Conservation (phyloP, 1,140 invertebrate species). For the Trypoxylus dichotomus region DNA sequence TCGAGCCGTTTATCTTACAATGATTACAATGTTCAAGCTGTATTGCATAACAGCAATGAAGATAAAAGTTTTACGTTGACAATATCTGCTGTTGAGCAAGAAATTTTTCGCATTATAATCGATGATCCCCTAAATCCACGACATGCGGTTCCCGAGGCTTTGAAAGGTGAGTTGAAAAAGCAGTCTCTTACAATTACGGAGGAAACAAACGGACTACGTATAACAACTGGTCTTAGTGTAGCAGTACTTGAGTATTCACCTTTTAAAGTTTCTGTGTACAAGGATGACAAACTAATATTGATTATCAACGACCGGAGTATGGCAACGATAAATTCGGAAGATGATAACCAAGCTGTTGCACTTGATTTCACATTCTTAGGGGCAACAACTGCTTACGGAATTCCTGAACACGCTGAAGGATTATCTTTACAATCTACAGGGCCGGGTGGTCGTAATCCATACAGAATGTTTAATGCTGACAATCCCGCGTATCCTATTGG, state of each 20-base stretch:
- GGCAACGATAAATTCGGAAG: background rate
- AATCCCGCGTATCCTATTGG: background rate
- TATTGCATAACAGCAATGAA: background rate
- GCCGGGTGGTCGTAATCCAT: background rate
- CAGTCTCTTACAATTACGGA: background rate
- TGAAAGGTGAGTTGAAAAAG: background rate
- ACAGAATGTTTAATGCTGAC: slow-evolving; percentile 18
- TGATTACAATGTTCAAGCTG: background rate
- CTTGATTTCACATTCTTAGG: slow-evolving; percentile 19
- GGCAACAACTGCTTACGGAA: slow-evolving; percentile 14
- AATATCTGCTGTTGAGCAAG: background rate
- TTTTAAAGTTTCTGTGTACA: background rate
- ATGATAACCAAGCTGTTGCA: background rate
- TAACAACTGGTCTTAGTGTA: background rate
- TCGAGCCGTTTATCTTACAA: background rate
- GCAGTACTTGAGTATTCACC: background rate
- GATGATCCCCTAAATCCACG: slow-evolving; percentile 5
- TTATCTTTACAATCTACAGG: slow-evolving; percentile 6
- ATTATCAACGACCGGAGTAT: slow-evolving; percentile 3
- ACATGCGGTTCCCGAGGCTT: background rate
- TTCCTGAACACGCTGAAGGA: slow-evolving; percentile 24
- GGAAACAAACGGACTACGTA: background rate
- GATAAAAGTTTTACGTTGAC: background rate
- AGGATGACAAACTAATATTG: background rate
- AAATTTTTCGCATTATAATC: slow-evolving; percentile 2